Percentiles rank a stretch among this genome's conserved stretches.
Conservation (phyloP, 2,888 invertebrate genomes). For the Rosalia funebris region DNA sequence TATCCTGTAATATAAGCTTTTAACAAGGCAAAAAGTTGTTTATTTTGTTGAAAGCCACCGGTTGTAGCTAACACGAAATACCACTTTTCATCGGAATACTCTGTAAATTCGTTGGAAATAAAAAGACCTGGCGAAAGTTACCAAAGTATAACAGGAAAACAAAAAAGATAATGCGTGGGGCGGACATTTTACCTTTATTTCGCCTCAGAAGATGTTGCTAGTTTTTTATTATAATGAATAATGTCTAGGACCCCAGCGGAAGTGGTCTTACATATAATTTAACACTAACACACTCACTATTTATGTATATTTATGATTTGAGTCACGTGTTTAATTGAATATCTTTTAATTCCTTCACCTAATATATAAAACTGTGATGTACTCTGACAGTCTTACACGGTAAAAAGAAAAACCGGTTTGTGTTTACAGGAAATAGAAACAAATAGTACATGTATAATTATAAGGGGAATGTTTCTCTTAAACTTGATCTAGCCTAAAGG, state of each 20-base stretch:
- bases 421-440: no score
- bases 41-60: neutral
- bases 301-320: slow-evolving; percentile 3
- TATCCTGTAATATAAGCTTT: neutral
- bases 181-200: slow-evolving; percentile 21
- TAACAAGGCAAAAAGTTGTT: neutral
- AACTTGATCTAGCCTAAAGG: neutral
- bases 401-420: no score
- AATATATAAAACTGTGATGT: neutral
- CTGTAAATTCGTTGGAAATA: neutral
- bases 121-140: neutral
- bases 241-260: slow-evolving; percentile 5
- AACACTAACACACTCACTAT: slow-evolving; percentile 17
- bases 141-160: neutral
- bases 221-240: slow-evolving; percentile 15
- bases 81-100: neutral
- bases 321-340: neutral
- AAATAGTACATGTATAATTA: no score
- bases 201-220: slow-evolving; percentile 6
- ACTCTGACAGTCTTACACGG: neutral
- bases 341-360: neutral
- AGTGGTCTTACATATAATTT: slow-evolving; percentile 12
- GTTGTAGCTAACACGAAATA: neutral
- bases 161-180: slow-evolving; percentile 10
- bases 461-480: no score